Base-by-base conservation (phyloP, 2,888 invertebrate genomes). In the Omphaloscelis lunosa region DNA sequence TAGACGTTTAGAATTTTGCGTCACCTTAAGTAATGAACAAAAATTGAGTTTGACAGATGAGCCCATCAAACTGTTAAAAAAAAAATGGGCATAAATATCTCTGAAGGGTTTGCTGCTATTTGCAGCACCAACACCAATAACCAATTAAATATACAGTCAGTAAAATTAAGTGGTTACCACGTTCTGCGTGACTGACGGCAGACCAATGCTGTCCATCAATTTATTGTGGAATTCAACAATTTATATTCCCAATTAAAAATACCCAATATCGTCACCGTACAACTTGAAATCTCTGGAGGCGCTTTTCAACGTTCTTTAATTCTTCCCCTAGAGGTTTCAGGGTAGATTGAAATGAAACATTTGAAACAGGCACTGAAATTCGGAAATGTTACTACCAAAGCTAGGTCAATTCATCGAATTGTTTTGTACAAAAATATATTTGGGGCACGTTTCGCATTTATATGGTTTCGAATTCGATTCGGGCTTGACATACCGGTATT, bases 381-480 rank as follows among this genome's bases (percentile, higher is more conserved):
- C 23, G 53, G 15, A 66, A 74, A 39, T 66, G 34, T 45, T 59
- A 34, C 41, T 34, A 20, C 27, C 4, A 53, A 73, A 79, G 66
- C 58, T 74, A 73, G 74, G 65, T 34, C 53, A 61, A 29, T 27
- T 53, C 7, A 53, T 27, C 27, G 29, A 58, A 59, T 34, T 15
- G 51, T 72, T 65, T 73, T 80, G 23, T 23, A 27, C 7, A 12
- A n/a, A 45, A 34, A 29, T n/a, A 20, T 59, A 0, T 27, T 59
- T 7, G 34, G 34, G 34, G 27, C 29, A 58, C 39, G 29, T 29
- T 34, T 56, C 15, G 39, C 34, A n/a, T 71, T 73, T 63, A 27
- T 73, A 66, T 20, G 74, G 74, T n/a, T 81, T 73, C 53, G 3
- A 65, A 11, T 66, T 81, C 27, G 0, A 45, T 66, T 51, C 20